phyloP scores from a whole-genome alignment of 64 coral and sea anemone species.

The Stylophora pistillata region DNA sequence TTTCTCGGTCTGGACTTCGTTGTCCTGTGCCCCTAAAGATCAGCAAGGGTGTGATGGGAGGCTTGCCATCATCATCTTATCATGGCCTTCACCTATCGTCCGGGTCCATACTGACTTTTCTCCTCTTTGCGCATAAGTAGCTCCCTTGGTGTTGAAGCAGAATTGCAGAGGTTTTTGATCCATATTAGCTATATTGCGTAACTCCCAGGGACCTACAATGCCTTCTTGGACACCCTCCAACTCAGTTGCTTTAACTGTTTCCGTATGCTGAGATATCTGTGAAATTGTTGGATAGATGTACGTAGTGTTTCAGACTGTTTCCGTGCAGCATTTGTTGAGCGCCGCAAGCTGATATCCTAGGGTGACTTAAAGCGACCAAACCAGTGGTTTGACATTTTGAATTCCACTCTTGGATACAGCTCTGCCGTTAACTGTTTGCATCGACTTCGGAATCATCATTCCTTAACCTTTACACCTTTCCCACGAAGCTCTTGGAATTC shows the following conservation, averaged over 20 bases:
- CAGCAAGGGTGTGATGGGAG: conserved; percentile 6
- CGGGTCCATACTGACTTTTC: conserved; percentile 31
- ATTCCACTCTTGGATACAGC: conserved; percentile 23
- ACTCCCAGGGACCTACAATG: conserved; percentile 31
- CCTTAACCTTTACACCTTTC: conserved; percentile 38
- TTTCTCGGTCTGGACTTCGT: background rate
- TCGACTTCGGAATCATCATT: conserved; percentile 33
- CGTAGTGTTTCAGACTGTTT: conserved; percentile 25
- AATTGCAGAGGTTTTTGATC: conserved; percentile 15
- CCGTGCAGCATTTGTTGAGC: conserved; percentile 24
- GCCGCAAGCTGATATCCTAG: conserved; percentile 20
- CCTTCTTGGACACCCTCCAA: conserved; percentile 26
- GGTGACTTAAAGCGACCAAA: conserved; percentile 7
- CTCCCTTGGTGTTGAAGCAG: conserved; percentile 32
- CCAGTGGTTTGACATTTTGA: conserved; percentile 30
- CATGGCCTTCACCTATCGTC: conserved; percentile 26
- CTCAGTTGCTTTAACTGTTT: conserved; percentile 33
- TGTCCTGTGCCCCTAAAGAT: conserved; percentile 20
- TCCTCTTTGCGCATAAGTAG: conserved; percentile 21
- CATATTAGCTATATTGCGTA: conserved; percentile 17
- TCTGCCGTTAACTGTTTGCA: conserved; percentile 34
- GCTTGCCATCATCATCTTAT: conserved; percentile 22
- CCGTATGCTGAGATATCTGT: conserved; percentile 22
- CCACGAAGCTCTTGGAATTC: conserved; percentile 7
- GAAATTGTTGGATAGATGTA: conserved; percentile 29